A percentile compares a stretch with the other conserved stretches of the same genome.
phyloP scores from a whole-genome alignment of 2,113 vertebrate genomes.

The Indicator indicator region DNA sequence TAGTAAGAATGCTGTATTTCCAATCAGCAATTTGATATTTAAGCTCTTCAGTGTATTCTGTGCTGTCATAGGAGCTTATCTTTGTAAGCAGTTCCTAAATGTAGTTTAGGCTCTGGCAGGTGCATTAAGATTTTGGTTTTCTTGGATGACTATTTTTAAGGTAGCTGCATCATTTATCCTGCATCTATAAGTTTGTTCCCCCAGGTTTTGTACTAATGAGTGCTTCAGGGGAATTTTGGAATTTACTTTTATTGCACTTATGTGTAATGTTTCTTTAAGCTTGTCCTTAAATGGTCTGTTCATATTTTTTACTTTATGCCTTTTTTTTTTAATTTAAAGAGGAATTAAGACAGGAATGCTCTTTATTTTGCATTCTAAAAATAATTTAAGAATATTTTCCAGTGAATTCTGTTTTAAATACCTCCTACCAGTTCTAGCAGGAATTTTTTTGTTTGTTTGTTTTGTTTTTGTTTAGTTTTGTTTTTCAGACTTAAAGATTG shows the following conservation, averaged over 20 bases:
- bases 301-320: background rate
- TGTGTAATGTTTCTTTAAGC: background rate
- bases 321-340: background rate
- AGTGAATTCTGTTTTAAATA: background rate
- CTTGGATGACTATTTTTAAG: background rate
- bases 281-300: background rate
- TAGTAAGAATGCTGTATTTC: background rate
- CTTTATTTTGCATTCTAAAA: background rate
- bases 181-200: background rate
- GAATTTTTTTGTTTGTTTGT: background rate
- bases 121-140: background rate
- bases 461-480: background rate
- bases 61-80: too few species aligned
- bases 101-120: background rate
- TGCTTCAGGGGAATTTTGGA: background rate
- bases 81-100: background rate
- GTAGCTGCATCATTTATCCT: background rate
- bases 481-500: background rate
- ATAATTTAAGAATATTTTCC: background rate
- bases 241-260: background rate
- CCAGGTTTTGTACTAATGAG: background rate
- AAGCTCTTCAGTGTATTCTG: background rate
- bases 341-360: background rate
- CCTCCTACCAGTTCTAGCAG: background rate
- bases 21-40: background rate